Conservation (phyloP, 2,888 invertebrate species). For the Lasiommata megera region DNA sequence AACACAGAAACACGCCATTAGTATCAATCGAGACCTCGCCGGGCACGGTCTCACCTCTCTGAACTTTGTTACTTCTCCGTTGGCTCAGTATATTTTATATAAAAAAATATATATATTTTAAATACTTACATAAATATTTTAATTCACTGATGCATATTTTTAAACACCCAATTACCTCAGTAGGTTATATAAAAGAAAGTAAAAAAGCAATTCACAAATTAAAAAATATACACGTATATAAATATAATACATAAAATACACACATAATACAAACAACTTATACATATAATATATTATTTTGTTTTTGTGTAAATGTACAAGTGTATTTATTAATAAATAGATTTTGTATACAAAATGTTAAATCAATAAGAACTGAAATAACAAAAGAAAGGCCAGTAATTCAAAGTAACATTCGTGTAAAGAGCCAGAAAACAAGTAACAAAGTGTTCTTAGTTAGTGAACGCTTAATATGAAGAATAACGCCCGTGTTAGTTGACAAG, state of each 20-base stretch:
- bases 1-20: conserved; percentile 81
- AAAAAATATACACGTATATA: not conserved
- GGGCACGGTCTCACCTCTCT: conserved; percentile 32
- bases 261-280: not conserved
- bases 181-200: not conserved
- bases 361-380: conserved; percentile 1
- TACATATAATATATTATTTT: not conserved
- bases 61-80: conserved; percentile 52
- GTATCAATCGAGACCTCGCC: conserved; percentile 55
- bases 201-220: not conserved
- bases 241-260: not conserved
- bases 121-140: not conserved
- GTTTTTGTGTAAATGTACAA: not conserved
- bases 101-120: not conserved
- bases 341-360: not conserved
- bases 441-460: conserved; percentile 63
- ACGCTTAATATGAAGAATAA: conserved; percentile 52
- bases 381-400: conserved; percentile 17
- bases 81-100: conserved; percentile 26
- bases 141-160: not conserved
- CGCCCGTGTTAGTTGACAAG: conserved; percentile 64
- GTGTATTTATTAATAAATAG: not conserved
- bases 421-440: conserved; percentile 67
- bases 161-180: not conserved
- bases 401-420: conserved; percentile 21